These are phyloP conservation scores for Cebidichthys violaceus DNA, from an alignment of 2,113 vertebrate species.

Conservation along the genomic window DNA sequence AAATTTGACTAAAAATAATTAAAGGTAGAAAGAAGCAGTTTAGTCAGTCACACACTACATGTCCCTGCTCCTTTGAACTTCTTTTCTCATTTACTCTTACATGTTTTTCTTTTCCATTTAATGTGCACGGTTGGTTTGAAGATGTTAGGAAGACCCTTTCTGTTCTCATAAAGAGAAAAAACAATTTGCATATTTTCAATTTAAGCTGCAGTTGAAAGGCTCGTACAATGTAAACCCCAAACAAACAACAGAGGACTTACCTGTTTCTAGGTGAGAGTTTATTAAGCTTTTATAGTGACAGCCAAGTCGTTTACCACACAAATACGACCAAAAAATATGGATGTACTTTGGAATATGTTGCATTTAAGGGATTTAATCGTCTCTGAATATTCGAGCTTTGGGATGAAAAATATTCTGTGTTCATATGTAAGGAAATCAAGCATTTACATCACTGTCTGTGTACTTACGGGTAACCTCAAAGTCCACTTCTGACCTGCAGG, in stretches of 20 bases:
- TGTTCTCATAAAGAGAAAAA: not conserved
- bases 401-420: not conserved
- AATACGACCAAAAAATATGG: not conserved
- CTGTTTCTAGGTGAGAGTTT: not conserved
- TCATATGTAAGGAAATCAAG: not conserved
- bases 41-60: not conserved
- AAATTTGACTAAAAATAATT: constrained; percentile 10
- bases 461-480: not conserved
- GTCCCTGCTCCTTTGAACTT: not conserved
- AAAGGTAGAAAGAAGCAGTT: not conserved
- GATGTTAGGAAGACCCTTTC: not conserved
- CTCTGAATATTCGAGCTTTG: not conserved
- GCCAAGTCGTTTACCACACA: not conserved
- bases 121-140: not conserved
- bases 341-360: not conserved
- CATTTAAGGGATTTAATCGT: not conserved
- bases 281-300: not conserved
- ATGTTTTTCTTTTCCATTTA: not conserved
- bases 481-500: not conserved
- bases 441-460: not conserved
- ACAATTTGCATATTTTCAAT: not conserved
- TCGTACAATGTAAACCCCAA: not conserved
- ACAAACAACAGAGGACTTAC: not conserved
- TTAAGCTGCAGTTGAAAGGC: not conserved
- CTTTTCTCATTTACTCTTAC: not conserved